Evolutionary conservation across 1,140 invertebrate species (phyloP).

Genomic region (Eupristina koningsbergeri): DNA sequence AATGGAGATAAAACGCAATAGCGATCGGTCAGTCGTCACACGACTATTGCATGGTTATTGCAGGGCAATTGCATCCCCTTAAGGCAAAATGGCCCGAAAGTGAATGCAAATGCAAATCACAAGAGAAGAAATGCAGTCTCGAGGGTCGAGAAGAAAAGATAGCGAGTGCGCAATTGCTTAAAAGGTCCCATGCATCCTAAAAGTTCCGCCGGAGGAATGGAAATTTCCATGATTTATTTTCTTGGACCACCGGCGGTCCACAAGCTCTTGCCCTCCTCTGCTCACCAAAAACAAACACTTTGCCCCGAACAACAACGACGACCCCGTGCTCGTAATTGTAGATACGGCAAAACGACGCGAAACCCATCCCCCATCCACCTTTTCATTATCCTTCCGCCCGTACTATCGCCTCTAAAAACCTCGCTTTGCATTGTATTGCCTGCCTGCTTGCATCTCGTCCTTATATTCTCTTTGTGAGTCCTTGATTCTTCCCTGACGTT

Average conservation of each 20-base stretch:
- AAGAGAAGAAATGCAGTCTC: too few species aligned
- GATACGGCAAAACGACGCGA: slow-evolving; percentile 4
- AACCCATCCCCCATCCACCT: background rate
- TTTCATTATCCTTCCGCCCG: too few species aligned
- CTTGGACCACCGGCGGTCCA: background rate
- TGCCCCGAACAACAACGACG: background rate
- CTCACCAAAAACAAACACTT: slow-evolving; percentile 3
- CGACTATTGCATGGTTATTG: too few species aligned
- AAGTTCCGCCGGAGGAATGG: background rate
- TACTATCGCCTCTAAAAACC: background rate
- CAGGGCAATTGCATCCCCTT: too few species aligned
- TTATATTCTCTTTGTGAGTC: background rate
- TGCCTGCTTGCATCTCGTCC: slow-evolving; percentile 9
- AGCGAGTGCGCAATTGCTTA: too few species aligned
- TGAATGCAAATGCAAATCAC: too few species aligned
- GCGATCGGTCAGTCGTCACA: too few species aligned
- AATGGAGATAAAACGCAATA: too few species aligned
- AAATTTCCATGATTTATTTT: background rate
- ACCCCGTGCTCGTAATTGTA: background rate
- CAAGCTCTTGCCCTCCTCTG: background rate
- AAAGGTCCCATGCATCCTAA: too few species aligned
- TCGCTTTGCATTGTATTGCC: slow-evolving; percentile 1
- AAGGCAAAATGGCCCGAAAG: too few species aligned
- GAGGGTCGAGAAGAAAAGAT: too few species aligned
- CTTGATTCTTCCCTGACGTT: slow-evolving; percentile 15